A percentile compares a stretch with the other conserved stretches of the same genome.
These are phyloP conservation scores for Bujurquina vittata DNA, from an alignment of 2,113 vertebrate species.

Conservation along the genomic window DNA sequence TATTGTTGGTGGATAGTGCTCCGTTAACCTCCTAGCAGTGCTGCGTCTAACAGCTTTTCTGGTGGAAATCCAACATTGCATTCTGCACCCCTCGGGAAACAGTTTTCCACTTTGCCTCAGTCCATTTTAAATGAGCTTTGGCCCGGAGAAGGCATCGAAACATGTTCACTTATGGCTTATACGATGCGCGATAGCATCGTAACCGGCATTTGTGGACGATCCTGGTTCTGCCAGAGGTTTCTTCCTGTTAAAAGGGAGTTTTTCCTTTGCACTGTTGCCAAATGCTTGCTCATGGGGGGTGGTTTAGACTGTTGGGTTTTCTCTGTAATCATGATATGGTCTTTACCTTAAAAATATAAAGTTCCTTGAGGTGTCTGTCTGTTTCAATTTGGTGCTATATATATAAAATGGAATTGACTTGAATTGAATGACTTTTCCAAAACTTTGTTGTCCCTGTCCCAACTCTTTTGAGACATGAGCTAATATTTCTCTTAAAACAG, in stretches of 20 bases:
- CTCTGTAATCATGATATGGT: too few relatives aligned
- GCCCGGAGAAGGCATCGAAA: background rate
- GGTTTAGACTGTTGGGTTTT: too few relatives aligned
- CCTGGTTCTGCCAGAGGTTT: too few relatives aligned
- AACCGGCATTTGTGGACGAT: background rate
- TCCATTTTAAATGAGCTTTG: background rate
- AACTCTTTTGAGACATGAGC: background rate
- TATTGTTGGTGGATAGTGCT: background rate
- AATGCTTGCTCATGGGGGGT: too few relatives aligned
- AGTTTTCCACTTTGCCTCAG: background rate
- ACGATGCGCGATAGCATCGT: rapidly evolving
- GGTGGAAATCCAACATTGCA: background rate
- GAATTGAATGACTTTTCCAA: background rate
- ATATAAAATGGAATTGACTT: too few relatives aligned
- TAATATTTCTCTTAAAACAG: background rate
- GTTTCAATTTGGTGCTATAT: too few relatives aligned
- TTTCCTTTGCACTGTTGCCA: too few relatives aligned
- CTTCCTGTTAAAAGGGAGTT: too few relatives aligned
- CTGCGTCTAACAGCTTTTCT: background rate
- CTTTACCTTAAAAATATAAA: too few relatives aligned
- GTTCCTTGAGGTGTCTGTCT: too few relatives aligned
- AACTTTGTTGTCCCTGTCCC: background rate
- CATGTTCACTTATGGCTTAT: background rate
- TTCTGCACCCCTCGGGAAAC: background rate
- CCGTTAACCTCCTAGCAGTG: background rate